Percentiles rank a stretch among this genome's conserved stretches.
These are phyloP conservation scores for Lagocephalus sceleratus DNA, from an alignment of 2,797 vertebrate genomes.

Conservation along the genomic window DNA sequence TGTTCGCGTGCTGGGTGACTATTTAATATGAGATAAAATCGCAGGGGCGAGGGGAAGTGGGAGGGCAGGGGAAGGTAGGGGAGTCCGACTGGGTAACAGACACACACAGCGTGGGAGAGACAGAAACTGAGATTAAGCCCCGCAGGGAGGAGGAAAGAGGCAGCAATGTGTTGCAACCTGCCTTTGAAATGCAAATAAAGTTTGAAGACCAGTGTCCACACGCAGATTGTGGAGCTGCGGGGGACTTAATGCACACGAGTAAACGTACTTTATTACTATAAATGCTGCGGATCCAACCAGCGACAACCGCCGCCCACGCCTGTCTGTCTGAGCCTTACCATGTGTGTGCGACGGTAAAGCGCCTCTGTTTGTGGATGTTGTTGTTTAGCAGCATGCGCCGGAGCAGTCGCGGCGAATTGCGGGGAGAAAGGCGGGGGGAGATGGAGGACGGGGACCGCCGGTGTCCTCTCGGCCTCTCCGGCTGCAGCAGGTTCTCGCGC, in stretches of 20 bases:
- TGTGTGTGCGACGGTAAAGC: slow-evolving; percentile 97
- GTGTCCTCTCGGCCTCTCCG: slow-evolving; percentile 83
- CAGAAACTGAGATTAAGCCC: slow-evolving; percentile 22
- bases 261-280: too few relatives aligned
- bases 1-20: slow-evolving; percentile 10
- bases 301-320: background rate
- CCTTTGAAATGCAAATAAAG: slow-evolving; percentile 48
- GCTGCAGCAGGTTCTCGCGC: slow-evolving; percentile 95
- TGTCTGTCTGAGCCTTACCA: slow-evolving; percentile 83
- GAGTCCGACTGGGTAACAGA: slow-evolving; percentile 13
- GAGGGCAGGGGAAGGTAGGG: background rate
- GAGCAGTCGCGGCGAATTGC: slow-evolving; percentile 94
- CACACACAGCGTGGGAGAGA: background rate
- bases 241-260: too few relatives aligned
- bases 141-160: slow-evolving; percentile 16
- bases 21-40: too few relatives aligned
- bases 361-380: slow-evolving; percentile 92
- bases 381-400: slow-evolving; percentile 94
- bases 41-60: background rate
- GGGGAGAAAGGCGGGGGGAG: slow-evolving; percentile 89
- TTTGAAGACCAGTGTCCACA: background rate
- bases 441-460: slow-evolving; percentile 85
- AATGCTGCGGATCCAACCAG: slow-evolving; percentile 12
- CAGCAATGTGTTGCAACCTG: slow-evolving; percentile 37
- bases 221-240: too few relatives aligned